A percentile compares a stretch with the other conserved stretches of the same genome.
These are phyloP conservation scores for Paramormyrops kingsleyae DNA, from an alignment of 2,113 vertebrate species.

Conservation along the genomic window DNA sequence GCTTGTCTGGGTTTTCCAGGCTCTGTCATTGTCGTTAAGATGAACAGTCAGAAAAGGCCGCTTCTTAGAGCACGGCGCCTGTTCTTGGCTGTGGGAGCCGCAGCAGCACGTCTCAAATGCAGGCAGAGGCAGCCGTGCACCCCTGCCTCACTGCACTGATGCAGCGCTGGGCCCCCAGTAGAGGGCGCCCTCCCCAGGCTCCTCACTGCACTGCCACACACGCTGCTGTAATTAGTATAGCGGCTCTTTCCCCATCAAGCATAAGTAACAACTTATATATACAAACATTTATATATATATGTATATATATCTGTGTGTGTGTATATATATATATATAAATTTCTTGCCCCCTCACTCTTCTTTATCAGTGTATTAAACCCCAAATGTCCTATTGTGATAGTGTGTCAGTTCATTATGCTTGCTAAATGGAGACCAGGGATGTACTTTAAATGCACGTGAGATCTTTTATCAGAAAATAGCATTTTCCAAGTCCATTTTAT, in stretches of 20 bases:
- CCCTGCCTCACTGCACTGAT: not conserved
- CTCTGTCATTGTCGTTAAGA: not conserved
- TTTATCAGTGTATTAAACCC: not conserved
- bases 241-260: not conserved
- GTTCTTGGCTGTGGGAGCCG: not conserved
- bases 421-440: not conserved
- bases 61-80: not conserved
- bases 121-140: not conserved
- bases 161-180: not conserved
- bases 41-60: not conserved
- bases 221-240: not conserved
- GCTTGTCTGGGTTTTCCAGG: not conserved
- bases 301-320: not conserved
- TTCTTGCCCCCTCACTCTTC: not conserved
- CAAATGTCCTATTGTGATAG: not conserved
- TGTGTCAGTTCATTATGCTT: not conserved
- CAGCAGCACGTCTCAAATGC: not conserved
- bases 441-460: not conserved
- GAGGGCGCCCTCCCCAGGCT: not conserved
- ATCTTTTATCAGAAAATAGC: constrained; percentile 6
- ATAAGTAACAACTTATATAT: not conserved
- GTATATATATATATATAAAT: not conserved
- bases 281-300: constrained; percentile 1
- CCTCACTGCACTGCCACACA: not conserved
- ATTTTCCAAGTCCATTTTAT: not conserved